Conservation (phyloP, 2,113 vertebrate genomes). For the Campylomormyrus tamandua region DNA sequence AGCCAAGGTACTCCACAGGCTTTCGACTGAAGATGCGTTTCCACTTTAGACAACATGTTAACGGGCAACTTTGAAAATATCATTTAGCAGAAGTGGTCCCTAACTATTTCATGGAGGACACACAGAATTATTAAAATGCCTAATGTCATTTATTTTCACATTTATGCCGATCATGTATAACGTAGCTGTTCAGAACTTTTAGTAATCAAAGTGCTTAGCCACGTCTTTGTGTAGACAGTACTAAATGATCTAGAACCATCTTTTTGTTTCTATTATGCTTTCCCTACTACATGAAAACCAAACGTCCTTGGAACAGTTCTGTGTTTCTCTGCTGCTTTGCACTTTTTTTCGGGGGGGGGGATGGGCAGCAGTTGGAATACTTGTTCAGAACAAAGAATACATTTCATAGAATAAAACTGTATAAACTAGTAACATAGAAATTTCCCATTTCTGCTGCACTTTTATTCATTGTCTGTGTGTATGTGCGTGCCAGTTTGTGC, state of each 20-base stretch:
- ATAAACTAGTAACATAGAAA: background rate
- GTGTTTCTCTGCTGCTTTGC: background rate
- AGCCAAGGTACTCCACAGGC: background rate
- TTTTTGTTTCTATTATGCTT: background rate
- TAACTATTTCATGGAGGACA: background rate
- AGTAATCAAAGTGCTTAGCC: background rate
- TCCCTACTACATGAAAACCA: background rate
- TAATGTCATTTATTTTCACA: background rate
- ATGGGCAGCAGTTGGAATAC: background rate
- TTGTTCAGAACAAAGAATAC: background rate
- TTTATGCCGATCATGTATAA: background rate
- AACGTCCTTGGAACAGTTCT: background rate
- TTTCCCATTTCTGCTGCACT: background rate
- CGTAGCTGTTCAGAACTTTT: background rate
- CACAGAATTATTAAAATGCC: background rate
- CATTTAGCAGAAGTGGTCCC: background rate
- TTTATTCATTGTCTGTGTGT: background rate
- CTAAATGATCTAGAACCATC: background rate
- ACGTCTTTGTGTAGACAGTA: background rate
- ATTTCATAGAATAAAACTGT: background rate
- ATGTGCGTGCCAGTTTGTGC: background rate
- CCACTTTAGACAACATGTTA: background rate
- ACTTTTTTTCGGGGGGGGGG: background rate
- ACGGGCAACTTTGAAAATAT: background rate
- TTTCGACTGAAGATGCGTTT: background rate